Conservation (phyloP, 2,113 vertebrate genomes). For the Chamaea fasciata region DNA sequence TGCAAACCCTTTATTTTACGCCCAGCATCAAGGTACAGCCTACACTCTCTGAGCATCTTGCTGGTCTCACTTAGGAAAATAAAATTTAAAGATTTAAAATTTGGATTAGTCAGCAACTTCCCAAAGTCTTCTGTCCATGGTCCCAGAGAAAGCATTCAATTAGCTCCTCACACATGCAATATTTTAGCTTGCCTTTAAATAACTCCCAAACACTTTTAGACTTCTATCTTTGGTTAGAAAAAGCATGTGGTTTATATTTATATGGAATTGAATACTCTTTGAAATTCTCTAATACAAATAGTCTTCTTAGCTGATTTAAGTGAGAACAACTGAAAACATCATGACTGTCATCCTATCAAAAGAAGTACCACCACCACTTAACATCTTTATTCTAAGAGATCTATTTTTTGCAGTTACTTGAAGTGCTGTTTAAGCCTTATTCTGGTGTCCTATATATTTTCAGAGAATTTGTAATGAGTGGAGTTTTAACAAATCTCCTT, state of each 20-base stretch:
- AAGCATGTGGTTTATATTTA: neutral
- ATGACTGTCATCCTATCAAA: neutral
- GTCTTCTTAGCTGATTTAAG: neutral
- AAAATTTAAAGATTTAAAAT: neutral
- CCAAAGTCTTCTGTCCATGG: neutral
- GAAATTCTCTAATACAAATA: neutral
- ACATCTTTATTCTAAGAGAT: neutral
- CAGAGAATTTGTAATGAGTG: neutral
- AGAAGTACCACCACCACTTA: neutral
- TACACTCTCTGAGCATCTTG: neutral
- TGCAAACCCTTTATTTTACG: neutral
- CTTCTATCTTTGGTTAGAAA: neutral
- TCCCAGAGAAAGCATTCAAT: neutral
- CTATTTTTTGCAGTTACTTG: neutral
- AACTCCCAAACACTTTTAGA: neutral
- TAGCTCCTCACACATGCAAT: neutral
- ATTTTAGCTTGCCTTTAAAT: neutral
- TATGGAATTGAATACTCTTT: neutral
- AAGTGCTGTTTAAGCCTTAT: conserved; percentile 9
- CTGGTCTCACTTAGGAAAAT: neutral
- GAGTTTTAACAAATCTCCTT: neutral
- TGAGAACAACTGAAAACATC: neutral
- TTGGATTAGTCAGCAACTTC: neutral
- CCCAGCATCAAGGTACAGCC: neutral
- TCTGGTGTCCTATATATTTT: neutral